Conservation (phyloP, 2,113 vertebrate species). For the Irena cyanogastra region DNA sequence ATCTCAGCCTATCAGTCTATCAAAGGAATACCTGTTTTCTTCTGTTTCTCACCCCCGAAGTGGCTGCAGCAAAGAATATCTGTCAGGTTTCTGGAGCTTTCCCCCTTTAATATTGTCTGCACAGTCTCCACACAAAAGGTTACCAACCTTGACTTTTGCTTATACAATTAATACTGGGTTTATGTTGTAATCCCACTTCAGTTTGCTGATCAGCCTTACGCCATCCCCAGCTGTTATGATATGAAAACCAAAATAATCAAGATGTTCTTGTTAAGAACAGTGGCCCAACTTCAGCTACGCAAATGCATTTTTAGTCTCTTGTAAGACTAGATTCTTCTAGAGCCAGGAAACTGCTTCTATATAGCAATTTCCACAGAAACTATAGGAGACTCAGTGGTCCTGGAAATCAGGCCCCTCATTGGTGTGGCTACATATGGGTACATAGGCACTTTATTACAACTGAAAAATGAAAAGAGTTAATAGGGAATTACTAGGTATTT, state of each 20-base stretch:
- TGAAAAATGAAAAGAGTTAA: background rate
- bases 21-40: background rate
- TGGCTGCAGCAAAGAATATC: background rate
- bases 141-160: background rate
- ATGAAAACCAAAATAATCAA: background rate
- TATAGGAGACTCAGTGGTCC: background rate
- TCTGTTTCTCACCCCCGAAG: background rate
- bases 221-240: background rate
- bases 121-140: background rate
- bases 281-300: background rate
- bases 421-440: background rate
- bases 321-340: background rate
- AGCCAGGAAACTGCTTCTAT: too few relatives aligned
- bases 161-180: background rate
- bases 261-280: background rate
- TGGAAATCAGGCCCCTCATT: background rate
- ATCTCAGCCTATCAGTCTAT: background rate
- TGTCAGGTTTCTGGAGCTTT: background rate
- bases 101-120: background rate
- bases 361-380: background rate
- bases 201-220: background rate
- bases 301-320: background rate
- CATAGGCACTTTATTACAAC: background rate
- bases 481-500: background rate
- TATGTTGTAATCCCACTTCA: background rate